Percentiles rank a stretch among this genome's conserved stretches.
Conservation (phyloP, 2,113 vertebrate genomes). For the Actenoides hombroni region DNA sequence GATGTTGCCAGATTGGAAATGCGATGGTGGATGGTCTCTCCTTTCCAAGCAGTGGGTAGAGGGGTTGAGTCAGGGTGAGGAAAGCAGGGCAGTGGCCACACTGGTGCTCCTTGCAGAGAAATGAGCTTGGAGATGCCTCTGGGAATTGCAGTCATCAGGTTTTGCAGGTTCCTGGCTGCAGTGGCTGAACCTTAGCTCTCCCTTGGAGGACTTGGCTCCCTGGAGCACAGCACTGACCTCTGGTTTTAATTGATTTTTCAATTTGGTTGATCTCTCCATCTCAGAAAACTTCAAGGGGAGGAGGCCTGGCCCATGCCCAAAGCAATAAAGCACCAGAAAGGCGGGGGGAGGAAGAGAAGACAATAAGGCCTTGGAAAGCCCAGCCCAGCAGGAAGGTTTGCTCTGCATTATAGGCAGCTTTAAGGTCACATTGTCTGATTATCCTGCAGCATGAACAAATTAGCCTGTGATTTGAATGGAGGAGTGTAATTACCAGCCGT, state of each 20-base stretch:
- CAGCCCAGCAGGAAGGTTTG: background rate
- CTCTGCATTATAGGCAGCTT: background rate
- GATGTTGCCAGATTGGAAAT: background rate
- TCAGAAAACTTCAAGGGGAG: background rate
- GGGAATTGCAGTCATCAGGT: background rate
- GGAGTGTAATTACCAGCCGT: background rate
- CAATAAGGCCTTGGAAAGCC: background rate
- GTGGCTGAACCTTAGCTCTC: background rate
- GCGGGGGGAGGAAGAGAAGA: background rate
- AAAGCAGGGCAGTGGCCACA: background rate
- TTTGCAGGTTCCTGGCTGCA: background rate
- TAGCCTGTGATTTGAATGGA: background rate
- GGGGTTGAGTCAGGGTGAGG: background rate
- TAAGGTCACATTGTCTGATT: background rate
- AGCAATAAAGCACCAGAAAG: background rate
- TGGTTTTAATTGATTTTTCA: background rate
- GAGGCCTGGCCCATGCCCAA: background rate
- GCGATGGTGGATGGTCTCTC: fast-evolving
- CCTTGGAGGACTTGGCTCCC: background rate
- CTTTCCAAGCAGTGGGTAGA: background rate
- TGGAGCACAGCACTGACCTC: background rate
- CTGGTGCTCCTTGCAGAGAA: background rate
- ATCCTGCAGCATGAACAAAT: background rate
- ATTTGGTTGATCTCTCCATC: background rate
- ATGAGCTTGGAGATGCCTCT: background rate